Conservation (phyloP, 2,888 invertebrate species). For the Heliconius ethilla region DNA sequence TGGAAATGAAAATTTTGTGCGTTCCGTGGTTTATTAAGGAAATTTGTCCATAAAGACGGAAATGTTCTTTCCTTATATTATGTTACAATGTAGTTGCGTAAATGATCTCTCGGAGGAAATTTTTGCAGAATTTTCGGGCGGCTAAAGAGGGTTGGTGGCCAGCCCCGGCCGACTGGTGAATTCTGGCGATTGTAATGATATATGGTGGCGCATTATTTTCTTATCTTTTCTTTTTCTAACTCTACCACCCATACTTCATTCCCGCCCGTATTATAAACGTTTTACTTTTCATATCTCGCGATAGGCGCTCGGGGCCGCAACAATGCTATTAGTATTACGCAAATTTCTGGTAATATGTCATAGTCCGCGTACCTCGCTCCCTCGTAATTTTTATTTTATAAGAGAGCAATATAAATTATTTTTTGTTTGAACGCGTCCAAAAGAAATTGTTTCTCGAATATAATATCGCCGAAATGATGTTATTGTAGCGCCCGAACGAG, state of each 20-base stretch:
- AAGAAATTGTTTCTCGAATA: constrained; percentile 66
- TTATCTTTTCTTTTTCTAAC: constrained; percentile 81
- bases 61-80: constrained; percentile 21
- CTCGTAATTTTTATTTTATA: constrained; percentile 62
- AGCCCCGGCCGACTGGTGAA: constrained; percentile 69
- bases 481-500: constrained; percentile 53
- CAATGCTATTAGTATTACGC: constrained; percentile 72
- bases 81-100: constrained; percentile 30
- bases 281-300: constrained; percentile 77
- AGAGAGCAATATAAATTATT: constrained; percentile 65
- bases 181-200: constrained; percentile 81
- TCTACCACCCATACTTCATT: constrained; percentile 79
- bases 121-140: constrained; percentile 68
- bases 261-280: constrained; percentile 74
- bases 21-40: neutral
- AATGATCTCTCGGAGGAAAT: constrained; percentile 55
- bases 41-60: neutral
- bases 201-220: constrained; percentile 81
- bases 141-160: constrained; percentile 76
- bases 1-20: neutral
- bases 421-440: constrained; percentile 62
- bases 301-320: constrained; percentile 67
- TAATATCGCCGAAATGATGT: constrained; percentile 60
- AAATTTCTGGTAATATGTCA: constrained; percentile 72
- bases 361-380: constrained; percentile 54